Percentiles rank a stretch among this genome's conserved stretches.
Conservation (phyloP, 2,113 vertebrate species). For the Macrotus californicus region DNA sequence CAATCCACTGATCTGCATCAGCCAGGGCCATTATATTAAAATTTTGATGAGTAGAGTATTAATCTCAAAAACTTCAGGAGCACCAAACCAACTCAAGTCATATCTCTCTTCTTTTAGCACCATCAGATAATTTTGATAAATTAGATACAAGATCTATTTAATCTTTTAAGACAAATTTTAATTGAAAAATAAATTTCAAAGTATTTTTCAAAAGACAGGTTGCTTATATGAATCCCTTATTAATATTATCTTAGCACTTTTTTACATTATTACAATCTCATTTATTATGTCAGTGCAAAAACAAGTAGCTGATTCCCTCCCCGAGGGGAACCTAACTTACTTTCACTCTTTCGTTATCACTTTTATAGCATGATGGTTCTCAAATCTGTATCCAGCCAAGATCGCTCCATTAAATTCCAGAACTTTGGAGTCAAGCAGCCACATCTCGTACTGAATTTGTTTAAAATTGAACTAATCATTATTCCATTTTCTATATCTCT, state of each 20-base stretch:
- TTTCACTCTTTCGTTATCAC: background rate
- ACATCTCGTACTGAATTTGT: background rate
- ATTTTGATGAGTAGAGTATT: background rate
- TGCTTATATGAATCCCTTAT: background rate
- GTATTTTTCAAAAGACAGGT: background rate
- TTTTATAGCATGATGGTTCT: background rate
- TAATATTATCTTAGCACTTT: background rate
- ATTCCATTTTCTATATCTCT: background rate
- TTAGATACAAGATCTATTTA: background rate
- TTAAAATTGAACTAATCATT: background rate
- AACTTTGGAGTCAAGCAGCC: background rate
- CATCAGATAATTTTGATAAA: too few species aligned
- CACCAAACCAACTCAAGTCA: background rate
- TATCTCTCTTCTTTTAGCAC: background rate
- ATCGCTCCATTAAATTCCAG: background rate
- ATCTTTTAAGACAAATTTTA: background rate
- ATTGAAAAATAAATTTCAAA: background rate
- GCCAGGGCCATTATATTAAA: background rate
- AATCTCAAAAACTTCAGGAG: background rate
- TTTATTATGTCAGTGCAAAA: background rate
- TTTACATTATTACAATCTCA: background rate
- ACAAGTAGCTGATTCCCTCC: background rate
- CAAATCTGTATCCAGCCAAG: background rate
- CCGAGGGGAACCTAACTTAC: background rate
- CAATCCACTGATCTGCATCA: too few species aligned